These are phyloP conservation scores for Mohoua ochrocephala DNA, from an alignment of 2,113 vertebrate genomes.

Conservation along the genomic window DNA sequence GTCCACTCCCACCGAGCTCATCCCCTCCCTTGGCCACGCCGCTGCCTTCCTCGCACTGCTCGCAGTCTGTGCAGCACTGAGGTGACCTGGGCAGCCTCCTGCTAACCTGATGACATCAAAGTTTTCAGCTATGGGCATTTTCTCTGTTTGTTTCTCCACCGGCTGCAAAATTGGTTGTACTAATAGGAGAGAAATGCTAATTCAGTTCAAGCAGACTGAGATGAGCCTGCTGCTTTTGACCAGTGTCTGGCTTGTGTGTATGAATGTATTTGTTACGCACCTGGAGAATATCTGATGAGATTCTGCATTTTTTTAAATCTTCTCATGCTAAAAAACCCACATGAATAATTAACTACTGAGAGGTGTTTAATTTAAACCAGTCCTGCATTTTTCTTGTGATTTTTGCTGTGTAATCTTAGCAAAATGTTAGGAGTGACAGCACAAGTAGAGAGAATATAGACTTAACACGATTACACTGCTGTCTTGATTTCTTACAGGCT, in stretches of 20 bases:
- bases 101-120: accelerated
- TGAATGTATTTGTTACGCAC: background rate
- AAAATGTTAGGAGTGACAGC: background rate
- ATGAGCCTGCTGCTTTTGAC: background rate
- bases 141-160: background rate
- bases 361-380: background rate
- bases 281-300: background rate
- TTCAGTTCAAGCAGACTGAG: background rate
- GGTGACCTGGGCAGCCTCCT: background rate
- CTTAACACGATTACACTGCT: background rate
- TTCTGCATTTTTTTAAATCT: background rate
- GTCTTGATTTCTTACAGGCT: background rate
- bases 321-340: background rate
- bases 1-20: background rate
- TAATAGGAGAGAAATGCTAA: background rate
- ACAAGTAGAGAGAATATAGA: background rate
- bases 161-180: background rate
- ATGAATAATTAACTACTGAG: background rate
- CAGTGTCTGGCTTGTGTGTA: background rate
- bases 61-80: accelerated
- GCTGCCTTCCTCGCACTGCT: background rate
- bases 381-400: background rate
- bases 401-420: background rate
- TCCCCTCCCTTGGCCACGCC: accelerated
- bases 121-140: background rate